A percentile compares a stretch with the other conserved stretches of the same genome.
phyloP scores from a whole-genome alignment of 2,797 vertebrate genomes.

The Florisuga fusca region DNA sequence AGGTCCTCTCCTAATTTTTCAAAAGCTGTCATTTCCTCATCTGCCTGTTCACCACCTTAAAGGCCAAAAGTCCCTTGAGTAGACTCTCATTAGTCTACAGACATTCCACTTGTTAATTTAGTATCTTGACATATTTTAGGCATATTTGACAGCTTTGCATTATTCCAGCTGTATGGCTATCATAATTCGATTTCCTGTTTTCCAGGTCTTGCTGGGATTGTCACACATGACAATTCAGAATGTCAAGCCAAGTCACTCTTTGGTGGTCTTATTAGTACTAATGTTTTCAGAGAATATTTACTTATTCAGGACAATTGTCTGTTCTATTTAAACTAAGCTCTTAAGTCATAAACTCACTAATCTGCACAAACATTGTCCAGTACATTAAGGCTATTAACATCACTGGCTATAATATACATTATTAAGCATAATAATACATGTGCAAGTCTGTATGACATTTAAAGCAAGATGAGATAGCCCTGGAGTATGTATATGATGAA shows the following conservation, averaged over 20 bases:
- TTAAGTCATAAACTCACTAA: neutral
- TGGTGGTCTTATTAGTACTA: neutral
- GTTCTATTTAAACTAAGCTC: neutral
- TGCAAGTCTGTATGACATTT: neutral
- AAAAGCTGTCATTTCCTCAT: neutral
- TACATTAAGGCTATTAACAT: constrained; percentile 16
- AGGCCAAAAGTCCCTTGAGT: neutral
- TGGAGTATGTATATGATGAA: neutral
- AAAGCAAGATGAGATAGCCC: constrained; percentile 7
- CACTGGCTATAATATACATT: neutral
- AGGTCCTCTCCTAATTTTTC: neutral
- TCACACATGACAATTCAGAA: neutral
- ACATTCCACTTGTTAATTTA: neutral
- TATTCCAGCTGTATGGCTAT: neutral
- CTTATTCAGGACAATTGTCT: neutral
- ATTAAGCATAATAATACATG: neutral
- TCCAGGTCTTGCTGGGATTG: neutral
- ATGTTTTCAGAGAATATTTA: neutral
- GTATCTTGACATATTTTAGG: neutral
- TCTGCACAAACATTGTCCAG: neutral
- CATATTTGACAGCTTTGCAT: neutral
- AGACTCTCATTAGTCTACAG: neutral
- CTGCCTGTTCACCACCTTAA: neutral
- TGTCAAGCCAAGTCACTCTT: neutral
- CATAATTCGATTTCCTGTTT: neutral